Evolutionary conservation across 2,797 vertebrate genomes (phyloP).

Genomic region (Melanogrammus aeglefinus): DNA sequence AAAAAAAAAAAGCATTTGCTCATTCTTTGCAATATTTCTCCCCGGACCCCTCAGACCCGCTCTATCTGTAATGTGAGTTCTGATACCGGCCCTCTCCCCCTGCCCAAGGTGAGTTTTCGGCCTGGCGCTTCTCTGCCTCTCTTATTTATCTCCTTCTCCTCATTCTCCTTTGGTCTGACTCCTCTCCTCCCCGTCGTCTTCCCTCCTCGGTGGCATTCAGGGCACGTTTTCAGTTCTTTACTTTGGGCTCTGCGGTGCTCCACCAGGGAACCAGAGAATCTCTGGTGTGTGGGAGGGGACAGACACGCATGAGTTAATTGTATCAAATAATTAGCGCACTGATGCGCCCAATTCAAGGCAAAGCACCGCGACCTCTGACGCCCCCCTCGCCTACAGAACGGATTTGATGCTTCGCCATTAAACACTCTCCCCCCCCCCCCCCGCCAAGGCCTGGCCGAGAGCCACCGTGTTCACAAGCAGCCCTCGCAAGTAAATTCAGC

Average conservation of each 20-base stretch:
- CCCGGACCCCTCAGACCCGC: background rate
- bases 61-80: background rate
- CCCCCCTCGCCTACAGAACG: background rate
- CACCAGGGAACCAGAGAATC: too few relatives aligned
- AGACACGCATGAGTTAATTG: slow-evolving; percentile 6
- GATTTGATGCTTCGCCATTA: background rate
- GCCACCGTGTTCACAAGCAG: too few relatives aligned
- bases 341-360: background rate
- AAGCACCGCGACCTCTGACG: background rate
- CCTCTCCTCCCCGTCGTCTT: too few relatives aligned
- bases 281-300: slow-evolving; percentile 13
- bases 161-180: background rate
- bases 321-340: slow-evolving; percentile 5
- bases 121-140: background rate
- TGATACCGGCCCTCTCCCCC: too few relatives aligned
- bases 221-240: too few relatives aligned
- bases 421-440: background rate
- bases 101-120: background rate
- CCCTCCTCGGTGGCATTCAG: too few relatives aligned
- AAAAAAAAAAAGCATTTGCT: background rate
- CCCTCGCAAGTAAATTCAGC: too few relatives aligned
- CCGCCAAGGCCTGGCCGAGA: too few relatives aligned
- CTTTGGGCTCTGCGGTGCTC: too few relatives aligned
- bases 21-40: background rate
- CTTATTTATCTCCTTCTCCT: background rate